Conservation (phyloP, 1,140 invertebrate genomes). For the Magallana ariakensis region DNA sequence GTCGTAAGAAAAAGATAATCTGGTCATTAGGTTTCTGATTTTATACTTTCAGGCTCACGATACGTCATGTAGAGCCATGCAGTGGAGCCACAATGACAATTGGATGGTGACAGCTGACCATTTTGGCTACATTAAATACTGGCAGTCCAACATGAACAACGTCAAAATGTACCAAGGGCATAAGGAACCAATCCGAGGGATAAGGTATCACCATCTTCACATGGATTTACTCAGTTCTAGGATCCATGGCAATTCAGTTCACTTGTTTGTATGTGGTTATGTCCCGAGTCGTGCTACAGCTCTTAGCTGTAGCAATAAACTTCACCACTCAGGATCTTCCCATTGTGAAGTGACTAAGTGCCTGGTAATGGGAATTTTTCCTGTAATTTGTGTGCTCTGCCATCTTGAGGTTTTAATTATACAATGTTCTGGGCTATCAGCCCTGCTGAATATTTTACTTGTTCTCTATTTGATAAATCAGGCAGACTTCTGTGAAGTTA, state of each 20-base stretch:
- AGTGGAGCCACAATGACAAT: conserved; percentile 99
- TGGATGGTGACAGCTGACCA: conserved; percentile 99
- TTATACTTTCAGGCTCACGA: conserved; percentile 92
- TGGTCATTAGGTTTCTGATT: not conserved
- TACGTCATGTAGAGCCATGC: conserved; percentile 97
- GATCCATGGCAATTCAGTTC: conserved; percentile 33
- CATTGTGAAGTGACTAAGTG: not conserved
- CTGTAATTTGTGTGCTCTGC: not conserved
- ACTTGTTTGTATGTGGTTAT: conserved; percentile 36
- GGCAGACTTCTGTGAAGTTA: not conserved
- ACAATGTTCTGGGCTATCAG: not conserved
- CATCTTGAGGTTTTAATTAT: not conserved
- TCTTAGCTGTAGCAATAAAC: conserved; percentile 18
- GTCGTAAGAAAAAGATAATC: too few relatives aligned
- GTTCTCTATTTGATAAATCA: conserved; percentile 43
- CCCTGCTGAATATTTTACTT: conserved; percentile 29
- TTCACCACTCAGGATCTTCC: not conserved
- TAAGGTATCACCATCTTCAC: conserved; percentile 85
- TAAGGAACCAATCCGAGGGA: conserved; percentile 98
- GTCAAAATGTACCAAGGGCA: conserved; percentile 99
- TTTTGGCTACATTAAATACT: conserved; percentile 99
- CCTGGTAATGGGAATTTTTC: not conserved
- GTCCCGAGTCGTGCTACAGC: not conserved
- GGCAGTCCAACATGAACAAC: conserved; percentile 99
- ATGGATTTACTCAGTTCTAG: conserved; percentile 3